Percentiles rank a stretch among this genome's conserved stretches.
phyloP scores from a whole-genome alignment of 2,888 invertebrate species.

The Drosophila suboccidentalis region DNA sequence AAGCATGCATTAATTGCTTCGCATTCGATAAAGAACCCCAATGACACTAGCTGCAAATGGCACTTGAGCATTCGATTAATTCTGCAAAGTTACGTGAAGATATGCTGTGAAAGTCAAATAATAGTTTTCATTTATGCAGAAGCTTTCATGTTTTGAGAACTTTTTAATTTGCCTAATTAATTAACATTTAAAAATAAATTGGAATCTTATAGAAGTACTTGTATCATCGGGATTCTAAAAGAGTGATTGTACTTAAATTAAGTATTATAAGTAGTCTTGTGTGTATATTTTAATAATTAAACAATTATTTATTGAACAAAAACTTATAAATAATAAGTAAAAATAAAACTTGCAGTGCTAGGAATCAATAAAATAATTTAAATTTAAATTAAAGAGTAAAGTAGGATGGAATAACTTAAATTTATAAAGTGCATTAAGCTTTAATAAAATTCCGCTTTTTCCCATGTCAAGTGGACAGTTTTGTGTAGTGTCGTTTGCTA shows the following conservation, averaged over 20 bases:
- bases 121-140: neutral
- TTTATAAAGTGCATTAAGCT: neutral
- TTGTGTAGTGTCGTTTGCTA: neutral
- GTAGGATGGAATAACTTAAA: no score
- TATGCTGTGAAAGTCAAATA: neutral
- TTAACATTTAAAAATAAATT: no score
- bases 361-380: no score
- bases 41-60: constrained; percentile 49
- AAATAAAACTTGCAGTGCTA: no score
- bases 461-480: neutral
- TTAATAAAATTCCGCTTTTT: neutral
- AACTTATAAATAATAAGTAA: no score
- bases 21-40: constrained; percentile 55
- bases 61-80: constrained; percentile 40
- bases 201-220: no score
- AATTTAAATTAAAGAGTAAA: no score
- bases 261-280: no score
- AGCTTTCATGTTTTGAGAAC: neutral
- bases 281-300: no score
- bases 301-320: no score
- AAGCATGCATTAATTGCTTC: constrained; percentile 59
- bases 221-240: no score
- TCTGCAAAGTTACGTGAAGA: constrained; percentile 7
- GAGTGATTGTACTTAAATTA: no score
- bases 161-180: neutral